Conservation (phyloP, 1,140 invertebrate genomes). For the Venturia canescens region DNA sequence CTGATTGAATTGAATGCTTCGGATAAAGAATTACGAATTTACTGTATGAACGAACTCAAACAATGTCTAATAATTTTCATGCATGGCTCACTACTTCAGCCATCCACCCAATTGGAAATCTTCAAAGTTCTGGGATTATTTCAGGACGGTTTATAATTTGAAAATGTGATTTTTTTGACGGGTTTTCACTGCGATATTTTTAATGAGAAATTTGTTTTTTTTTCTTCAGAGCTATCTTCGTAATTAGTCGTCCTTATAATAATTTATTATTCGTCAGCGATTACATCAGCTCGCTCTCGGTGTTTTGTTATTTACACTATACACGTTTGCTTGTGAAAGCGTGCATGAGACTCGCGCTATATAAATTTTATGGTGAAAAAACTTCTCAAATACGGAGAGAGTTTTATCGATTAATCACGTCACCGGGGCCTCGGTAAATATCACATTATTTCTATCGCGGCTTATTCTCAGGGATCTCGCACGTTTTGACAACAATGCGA, state of each 20-base stretch:
- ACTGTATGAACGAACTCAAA: neutral
- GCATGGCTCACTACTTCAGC: too few relatives aligned
- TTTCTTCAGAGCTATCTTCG: too few relatives aligned
- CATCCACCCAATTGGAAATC: neutral
- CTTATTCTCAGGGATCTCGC: slow-evolving; percentile 37
- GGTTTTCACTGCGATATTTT: too few relatives aligned
- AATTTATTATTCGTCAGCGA: too few relatives aligned
- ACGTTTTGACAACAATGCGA: slow-evolving; percentile 62
- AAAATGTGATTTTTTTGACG: too few relatives aligned
- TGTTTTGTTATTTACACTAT: neutral
- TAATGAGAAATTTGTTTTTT: too few relatives aligned
- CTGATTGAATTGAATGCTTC: neutral
- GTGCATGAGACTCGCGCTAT: neutral
- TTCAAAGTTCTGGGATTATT: too few relatives aligned
- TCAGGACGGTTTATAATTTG: too few relatives aligned
- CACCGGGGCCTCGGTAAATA: slow-evolving; percentile 56
- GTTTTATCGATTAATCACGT: slow-evolving; percentile 67
- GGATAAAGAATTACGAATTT: neutral
- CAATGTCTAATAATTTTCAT: neutral
- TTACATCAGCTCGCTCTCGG: too few relatives aligned
- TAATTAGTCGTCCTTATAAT: too few relatives aligned
- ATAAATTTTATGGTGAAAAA: neutral
- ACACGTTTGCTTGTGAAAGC: neutral
- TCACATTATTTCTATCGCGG: slow-evolving; percentile 61
- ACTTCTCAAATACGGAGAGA: neutral